phyloP scores from a whole-genome alignment of 2,113 vertebrate species.

The Bostrychus sinensis region DNA sequence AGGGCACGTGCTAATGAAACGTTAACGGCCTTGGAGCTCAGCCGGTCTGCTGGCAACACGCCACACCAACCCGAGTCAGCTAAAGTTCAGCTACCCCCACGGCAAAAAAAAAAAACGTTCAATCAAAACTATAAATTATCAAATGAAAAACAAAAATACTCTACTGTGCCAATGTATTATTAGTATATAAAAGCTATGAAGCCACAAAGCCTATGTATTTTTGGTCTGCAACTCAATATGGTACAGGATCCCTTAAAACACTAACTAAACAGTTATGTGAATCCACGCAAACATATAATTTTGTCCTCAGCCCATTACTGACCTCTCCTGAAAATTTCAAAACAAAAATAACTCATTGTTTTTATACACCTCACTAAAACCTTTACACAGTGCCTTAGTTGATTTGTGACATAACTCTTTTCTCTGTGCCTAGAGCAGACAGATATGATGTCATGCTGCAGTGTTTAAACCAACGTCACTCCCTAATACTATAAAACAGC shows the following conservation, averaged over 20 bases:
- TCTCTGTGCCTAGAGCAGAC: not conserved
- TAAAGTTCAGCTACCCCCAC: slow-evolving; percentile 53
- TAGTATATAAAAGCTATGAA: not conserved
- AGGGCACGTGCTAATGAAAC: slow-evolving; percentile 59
- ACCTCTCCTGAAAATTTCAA: too few relatives aligned
- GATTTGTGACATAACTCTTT: not conserved
- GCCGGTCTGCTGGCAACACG: slow-evolving; percentile 47
- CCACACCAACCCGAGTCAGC: slow-evolving; percentile 57
- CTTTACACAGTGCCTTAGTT: not conserved
- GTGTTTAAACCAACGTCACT: slow-evolving; percentile 8
- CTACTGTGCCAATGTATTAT: not conserved
- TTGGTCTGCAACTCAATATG: too few relatives aligned
- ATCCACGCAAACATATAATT: too few relatives aligned
- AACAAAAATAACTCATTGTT: too few relatives aligned
- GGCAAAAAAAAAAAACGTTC: not conserved
- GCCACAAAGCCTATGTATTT: not conserved
- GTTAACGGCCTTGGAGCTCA: slow-evolving; percentile 53
- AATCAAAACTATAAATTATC: too few relatives aligned
- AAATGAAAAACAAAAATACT: not conserved
- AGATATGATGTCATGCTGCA: slow-evolving; percentile 6
- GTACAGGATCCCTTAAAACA: too few relatives aligned
- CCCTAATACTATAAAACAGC: not conserved
- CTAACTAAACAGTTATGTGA: too few relatives aligned
- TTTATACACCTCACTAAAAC: not conserved
- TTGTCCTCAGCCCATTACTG: too few relatives aligned